Evolutionary conservation across 2,888 invertebrate species (phyloP).

Genomic region (Amiota minor): DNA sequence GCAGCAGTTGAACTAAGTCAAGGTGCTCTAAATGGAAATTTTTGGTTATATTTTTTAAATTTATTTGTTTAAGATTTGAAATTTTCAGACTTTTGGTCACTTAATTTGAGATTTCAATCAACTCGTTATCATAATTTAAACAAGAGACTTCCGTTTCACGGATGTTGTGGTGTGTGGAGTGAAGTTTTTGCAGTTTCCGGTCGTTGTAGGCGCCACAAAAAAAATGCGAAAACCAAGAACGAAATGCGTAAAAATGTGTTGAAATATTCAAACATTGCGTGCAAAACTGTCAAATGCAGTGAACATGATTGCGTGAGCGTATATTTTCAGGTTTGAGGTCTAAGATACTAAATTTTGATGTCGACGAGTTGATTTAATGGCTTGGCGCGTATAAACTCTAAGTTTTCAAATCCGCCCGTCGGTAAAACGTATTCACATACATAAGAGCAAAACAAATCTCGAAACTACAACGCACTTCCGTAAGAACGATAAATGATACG

Average conservation of each 20-base stretch:
- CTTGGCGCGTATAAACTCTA: slow-evolving; percentile 34
- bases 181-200: slow-evolving; percentile 45
- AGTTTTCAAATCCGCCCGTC: slow-evolving; percentile 44
- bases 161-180: no score
- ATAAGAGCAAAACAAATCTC: slow-evolving; percentile 32
- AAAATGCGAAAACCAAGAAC: background rate
- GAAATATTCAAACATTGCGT: slow-evolving; percentile 23
- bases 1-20: background rate
- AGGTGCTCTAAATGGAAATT: slow-evolving; percentile 6
- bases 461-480: slow-evolving; percentile 46
- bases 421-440: slow-evolving; percentile 43
- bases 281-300: slow-evolving; percentile 37
- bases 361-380: slow-evolving; percentile 32
- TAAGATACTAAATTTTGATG: slow-evolving; percentile 29
- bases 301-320: slow-evolving; percentile 3
- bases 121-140: slow-evolving; percentile 35
- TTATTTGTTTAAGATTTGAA: no score
- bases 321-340: slow-evolving; percentile 48
- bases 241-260: background rate
- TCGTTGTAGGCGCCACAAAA: slow-evolving; percentile 7
- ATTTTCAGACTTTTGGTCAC: background rate
- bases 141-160: slow-evolving; percentile 46
- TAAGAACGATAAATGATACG: slow-evolving; percentile 53
- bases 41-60: background rate
- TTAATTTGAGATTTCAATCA: slow-evolving; percentile 18